A percentile compares a stretch with the other conserved stretches of the same genome.
phyloP scores from a whole-genome alignment of 2,888 invertebrate genomes.

The Drosophila meridionalis region DNA sequence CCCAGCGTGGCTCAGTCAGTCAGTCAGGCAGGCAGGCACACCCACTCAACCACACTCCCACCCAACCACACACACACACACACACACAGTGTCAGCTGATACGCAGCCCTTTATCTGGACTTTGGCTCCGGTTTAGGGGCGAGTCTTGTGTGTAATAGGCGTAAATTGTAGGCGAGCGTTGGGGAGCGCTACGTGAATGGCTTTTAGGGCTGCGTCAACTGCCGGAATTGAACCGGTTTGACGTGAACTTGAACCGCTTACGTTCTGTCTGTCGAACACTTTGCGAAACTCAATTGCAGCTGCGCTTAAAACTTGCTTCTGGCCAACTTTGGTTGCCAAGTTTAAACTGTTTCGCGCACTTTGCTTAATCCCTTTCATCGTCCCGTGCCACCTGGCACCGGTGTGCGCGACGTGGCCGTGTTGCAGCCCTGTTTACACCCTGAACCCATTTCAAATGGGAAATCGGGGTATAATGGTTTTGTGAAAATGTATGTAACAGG shows the following conservation, averaged over 20 bases:
- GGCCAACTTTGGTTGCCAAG: constrained; percentile 10
- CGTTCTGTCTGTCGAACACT: constrained; percentile 2
- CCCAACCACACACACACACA: constrained; percentile 3
- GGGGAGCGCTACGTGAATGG: constrained; percentile 63
- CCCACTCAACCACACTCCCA: constrained; percentile 1
- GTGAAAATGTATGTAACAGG: too few species aligned
- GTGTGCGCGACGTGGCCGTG: neutral
- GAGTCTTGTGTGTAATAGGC: constrained; percentile 68
- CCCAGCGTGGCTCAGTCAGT: constrained; percentile 24
- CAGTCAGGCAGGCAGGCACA: neutral
- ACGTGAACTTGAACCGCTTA: constrained; percentile 14
- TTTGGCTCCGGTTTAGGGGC: neutral
- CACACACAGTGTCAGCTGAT: neutral
- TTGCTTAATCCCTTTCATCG: constrained; percentile 17
- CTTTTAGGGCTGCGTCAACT: constrained; percentile 43
- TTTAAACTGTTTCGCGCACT: constrained; percentile 21
- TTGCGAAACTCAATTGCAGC: constrained; percentile 20
- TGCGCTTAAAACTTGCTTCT: constrained; percentile 8
- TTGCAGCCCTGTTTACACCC: constrained; percentile 35
- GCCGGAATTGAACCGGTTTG: constrained; percentile 18
- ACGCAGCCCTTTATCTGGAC: constrained; percentile 15
- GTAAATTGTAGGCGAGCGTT: constrained; percentile 71
- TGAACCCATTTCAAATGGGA: too few species aligned
- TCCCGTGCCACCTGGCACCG: neutral
- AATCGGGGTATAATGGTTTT: too few species aligned